Base-by-base conservation (phyloP, 2,797 vertebrate genomes). In the Acomys russatus region DNA sequence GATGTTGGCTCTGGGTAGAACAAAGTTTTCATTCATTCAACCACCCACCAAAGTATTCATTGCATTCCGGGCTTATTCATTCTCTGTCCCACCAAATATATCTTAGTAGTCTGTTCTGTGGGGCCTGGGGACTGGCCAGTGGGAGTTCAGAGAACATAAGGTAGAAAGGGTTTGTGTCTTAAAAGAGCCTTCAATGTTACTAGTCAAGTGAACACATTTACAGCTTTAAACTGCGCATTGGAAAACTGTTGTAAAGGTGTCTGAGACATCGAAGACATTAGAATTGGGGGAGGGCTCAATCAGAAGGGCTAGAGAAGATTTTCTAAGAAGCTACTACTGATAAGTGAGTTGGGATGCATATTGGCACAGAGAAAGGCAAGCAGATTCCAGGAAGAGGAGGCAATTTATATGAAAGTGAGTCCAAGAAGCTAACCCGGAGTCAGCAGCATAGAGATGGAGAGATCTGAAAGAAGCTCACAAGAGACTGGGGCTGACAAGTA, bases 361-460 rank as follows among this genome's bases (percentile, higher is more conserved):
- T 49, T 64, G 17, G 51, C 71, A 79, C 28, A 38, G 38, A 92
- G 1, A 74, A 73, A 51, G 22, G n/a, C 9, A 54, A 78, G 49
- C 33, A 84, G 61, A 66, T 20, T 63, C 82, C 3, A 17, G 63
- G 28, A 33, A 66, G 28, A 7, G 28, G 4, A 66, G 49, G 23
- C 5, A 20, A n/a, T 28, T 2, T 38, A 14, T 51, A 18, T 63
- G 59, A 66, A 83, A 38, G 20, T 8, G 10, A 66, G 12, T n/a
- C 22, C 2, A 59, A 54, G 17, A 38, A 63, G 23, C 70, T 30
- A 0, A 28, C 0, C 23, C 30, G 90, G 14, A 79, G 3, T 38
- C 51, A n/a, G 30, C 0, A 4, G 35, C 6, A 1, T 15, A 17
- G 22, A 59, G 22, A 20, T 28, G 5, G 3, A 9, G 22, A 33